Evolutionary conservation across 2,797 vertebrate genomes (phyloP).

Genomic region (Phalloptychus januarius): DNA sequence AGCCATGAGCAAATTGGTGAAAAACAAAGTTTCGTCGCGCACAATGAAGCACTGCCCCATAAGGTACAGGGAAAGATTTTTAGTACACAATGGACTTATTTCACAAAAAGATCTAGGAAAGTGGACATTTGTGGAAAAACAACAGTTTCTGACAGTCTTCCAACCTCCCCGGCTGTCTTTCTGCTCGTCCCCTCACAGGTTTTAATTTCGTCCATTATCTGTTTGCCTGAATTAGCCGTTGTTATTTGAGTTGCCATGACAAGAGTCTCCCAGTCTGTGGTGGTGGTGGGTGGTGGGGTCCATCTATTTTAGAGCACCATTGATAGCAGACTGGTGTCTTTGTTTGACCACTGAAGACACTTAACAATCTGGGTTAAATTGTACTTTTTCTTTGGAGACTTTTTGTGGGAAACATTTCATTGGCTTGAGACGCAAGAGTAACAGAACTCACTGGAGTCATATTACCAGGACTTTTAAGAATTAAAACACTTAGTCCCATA

Average conservation of each 20-base stretch:
- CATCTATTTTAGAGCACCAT: conserved; percentile 37
- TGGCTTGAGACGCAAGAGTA: neutral
- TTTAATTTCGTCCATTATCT: conserved; percentile 36
- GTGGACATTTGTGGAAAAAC: neutral
- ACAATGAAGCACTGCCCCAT: neutral
- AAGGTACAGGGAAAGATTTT: neutral
- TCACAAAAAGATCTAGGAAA: neutral
- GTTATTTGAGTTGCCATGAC: conserved; percentile 34
- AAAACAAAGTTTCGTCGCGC: neutral
- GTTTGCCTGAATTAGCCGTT: conserved; percentile 22
- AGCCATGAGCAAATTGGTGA: neutral
- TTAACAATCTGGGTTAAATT: neutral
- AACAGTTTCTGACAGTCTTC: neutral
- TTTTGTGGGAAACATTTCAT: neutral
- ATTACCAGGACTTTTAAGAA: neutral
- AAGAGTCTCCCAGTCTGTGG: conserved; percentile 20
- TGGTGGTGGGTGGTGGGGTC: neutral
- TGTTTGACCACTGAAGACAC: conserved; percentile 31
- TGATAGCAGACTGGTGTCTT: conserved; percentile 37
- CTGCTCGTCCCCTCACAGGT: conserved; percentile 7
- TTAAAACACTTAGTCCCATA: neutral
- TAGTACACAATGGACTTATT: neutral
- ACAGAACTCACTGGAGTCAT: neutral
- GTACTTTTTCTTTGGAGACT: neutral
- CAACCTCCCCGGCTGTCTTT: neutral